phyloP scores from a whole-genome alignment of 2,113 vertebrate species.

The Chrysemys picta region DNA sequence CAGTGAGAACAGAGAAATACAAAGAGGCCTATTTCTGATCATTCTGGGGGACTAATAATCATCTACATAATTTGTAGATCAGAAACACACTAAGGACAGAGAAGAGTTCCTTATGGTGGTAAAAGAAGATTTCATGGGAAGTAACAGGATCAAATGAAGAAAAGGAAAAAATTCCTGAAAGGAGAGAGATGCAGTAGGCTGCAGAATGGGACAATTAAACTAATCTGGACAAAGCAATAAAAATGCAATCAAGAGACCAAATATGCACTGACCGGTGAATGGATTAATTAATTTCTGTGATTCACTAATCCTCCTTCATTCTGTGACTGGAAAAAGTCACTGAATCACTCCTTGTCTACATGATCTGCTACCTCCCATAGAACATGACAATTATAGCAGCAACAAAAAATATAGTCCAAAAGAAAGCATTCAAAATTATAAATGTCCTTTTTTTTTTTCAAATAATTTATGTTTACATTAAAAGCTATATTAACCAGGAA shows the following conservation, averaged over 20 bases:
- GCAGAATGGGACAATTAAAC: background rate
- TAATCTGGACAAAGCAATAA: background rate
- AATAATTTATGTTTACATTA: background rate
- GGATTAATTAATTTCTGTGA: background rate
- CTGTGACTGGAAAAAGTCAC: background rate
- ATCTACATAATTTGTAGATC: background rate
- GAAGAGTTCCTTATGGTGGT: background rate
- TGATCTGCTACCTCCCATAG: background rate
- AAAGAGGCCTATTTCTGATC: background rate
- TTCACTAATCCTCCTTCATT: background rate
- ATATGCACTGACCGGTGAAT: background rate
- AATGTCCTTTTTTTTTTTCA: background rate
- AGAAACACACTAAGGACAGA: background rate
- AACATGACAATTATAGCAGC: background rate
- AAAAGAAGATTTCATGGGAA: background rate
- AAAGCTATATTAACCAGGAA: background rate
- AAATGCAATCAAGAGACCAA: background rate
- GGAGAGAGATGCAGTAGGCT: background rate
- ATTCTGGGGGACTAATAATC: background rate
- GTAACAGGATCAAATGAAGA: background rate
- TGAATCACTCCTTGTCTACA: background rate
- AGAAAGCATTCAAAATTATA: background rate
- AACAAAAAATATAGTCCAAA: background rate
- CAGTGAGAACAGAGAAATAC: background rate
- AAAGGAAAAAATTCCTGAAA: background rate